Base-by-base conservation (phyloP, 1,140 invertebrate species). In the Lepidotrigona ventralis region DNA sequence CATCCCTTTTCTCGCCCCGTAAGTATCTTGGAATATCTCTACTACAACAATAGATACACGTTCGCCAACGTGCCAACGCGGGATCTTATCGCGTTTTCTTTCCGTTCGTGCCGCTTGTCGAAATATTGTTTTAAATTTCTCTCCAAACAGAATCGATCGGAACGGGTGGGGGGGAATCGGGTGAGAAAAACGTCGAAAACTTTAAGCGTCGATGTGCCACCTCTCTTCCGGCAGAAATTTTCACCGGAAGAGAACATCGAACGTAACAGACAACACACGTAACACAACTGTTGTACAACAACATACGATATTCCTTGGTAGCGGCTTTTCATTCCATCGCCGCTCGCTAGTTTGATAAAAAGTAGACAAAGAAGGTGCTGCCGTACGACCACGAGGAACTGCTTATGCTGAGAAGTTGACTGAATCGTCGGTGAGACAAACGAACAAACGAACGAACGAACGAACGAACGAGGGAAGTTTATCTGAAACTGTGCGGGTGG, bases 401-500 rank as follows among this genome's bases (percentile, higher is more conserved):
- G 73, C 51, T 53, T 56, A 81, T 54, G 53, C 39, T 14, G 79
- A 72, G 66, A 83, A 81, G 79, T 90, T 89, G 53, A 60, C 51
- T 8, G 56, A 33, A 33, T 21, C 64, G 17, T 33, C 3, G 33
- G 33, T 3, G 29, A 17, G 72, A 56, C 33, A 33, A 33, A 33
- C 33, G 26, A 60, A 33, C 33, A 21, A 60, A 39, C n/a, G 29
- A 19, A 63, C 71, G 79, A 39, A 85, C 85, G 81, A 75, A 39
- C n/a, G 29, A 21, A 63, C 71, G 79, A 39, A 85, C 85, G 81
- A 72, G 56, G 54, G 70, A 90, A 91, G 86, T 91, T 91, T 91
- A 90, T 85, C 76, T 86, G 74, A 39, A 89, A 86, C 88, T 83
- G 64, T 72, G 74, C 69, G 81, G 74, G 39, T 66, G 81, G 78